Evolutionary conservation across 1,140 invertebrate genomes (phyloP).

Genomic region (Philopotamus ludificatus): DNA sequence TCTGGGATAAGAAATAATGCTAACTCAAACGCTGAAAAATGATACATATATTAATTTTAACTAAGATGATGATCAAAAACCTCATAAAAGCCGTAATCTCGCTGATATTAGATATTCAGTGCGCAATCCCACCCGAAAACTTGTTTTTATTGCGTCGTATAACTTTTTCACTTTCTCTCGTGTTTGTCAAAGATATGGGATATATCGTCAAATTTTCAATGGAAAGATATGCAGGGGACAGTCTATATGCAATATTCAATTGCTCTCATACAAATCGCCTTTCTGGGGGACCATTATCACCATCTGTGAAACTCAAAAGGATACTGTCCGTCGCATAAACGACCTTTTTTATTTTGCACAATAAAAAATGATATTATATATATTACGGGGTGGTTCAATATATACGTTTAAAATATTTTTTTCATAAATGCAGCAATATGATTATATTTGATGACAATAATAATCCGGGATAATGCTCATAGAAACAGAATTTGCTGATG

Average conservation of each 20-base stretch:
- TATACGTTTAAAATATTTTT: neutral
- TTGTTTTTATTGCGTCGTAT: too few relatives aligned
- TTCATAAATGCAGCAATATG: conserved; percentile 21
- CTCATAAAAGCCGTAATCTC: too few relatives aligned
- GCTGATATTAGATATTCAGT: too few relatives aligned
- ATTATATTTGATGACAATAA: conserved; percentile 39
- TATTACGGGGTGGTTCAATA: neutral
- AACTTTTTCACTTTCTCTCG: too few relatives aligned
- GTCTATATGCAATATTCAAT: conserved; percentile 36
- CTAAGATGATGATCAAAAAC: too few relatives aligned
- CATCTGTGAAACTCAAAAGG: conserved; percentile 32
- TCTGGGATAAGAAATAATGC: conserved; percentile 23
- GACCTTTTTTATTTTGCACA: conserved; percentile 20
- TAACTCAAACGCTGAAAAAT: too few relatives aligned
- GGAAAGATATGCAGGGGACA: conserved; percentile 26
- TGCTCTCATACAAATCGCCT: conserved; percentile 31
- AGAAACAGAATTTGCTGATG: conserved; percentile 37
- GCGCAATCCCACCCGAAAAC: too few relatives aligned
- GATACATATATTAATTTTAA: too few relatives aligned
- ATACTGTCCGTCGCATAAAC: conserved; percentile 13
- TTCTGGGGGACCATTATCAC: conserved; percentile 27
- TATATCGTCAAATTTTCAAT: too few relatives aligned
- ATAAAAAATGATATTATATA: too few relatives aligned
- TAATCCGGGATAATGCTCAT: conserved; percentile 37
- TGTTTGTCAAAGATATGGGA: too few relatives aligned